Percentiles rank a stretch among this genome's conserved stretches.
These are phyloP conservation scores for Dromococcyx pavoninus DNA, from an alignment of 2,797 vertebrate species.

Conservation along the genomic window DNA sequence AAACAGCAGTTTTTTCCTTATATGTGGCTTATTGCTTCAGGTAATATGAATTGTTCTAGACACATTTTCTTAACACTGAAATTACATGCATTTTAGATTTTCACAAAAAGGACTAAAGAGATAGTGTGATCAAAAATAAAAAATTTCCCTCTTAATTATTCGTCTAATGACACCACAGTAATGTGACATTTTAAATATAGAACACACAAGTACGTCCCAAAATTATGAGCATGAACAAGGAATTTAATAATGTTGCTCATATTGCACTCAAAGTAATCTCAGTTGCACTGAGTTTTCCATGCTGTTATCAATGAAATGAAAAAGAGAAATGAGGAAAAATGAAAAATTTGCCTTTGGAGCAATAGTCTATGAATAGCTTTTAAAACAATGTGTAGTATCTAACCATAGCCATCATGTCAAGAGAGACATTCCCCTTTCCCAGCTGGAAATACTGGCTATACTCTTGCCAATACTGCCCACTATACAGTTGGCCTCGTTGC, in stretches of 20 bases:
- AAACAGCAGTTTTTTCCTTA: background rate
- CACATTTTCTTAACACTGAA: constrained; percentile 1
- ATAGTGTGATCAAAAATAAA: constrained; percentile 17
- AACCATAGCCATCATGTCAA: background rate
- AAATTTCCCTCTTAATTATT: constrained; percentile 11
- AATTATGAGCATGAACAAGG: background rate
- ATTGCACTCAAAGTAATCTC: background rate
- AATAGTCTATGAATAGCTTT: background rate
- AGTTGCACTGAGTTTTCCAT: background rate
- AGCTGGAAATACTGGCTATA: background rate
- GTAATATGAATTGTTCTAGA: background rate
- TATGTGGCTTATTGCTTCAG: background rate
- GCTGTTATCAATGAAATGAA: background rate
- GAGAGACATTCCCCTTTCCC: background rate
- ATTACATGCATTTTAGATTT: constrained; percentile 18
- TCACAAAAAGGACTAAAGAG: constrained; percentile 34
- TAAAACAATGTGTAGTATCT: background rate
- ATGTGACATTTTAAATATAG: background rate
- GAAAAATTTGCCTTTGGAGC: background rate
- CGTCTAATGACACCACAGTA: constrained; percentile 34
- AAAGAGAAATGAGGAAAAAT: background rate
- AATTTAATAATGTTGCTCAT: background rate
- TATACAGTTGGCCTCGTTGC: background rate
- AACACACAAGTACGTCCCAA: background rate
- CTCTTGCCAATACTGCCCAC: background rate